A percentile compares a stretch with the other conserved stretches of the same genome.
phyloP scores from a whole-genome alignment of 1,140 invertebrate genomes.

The Zeugodacus cucurbitae region DNA sequence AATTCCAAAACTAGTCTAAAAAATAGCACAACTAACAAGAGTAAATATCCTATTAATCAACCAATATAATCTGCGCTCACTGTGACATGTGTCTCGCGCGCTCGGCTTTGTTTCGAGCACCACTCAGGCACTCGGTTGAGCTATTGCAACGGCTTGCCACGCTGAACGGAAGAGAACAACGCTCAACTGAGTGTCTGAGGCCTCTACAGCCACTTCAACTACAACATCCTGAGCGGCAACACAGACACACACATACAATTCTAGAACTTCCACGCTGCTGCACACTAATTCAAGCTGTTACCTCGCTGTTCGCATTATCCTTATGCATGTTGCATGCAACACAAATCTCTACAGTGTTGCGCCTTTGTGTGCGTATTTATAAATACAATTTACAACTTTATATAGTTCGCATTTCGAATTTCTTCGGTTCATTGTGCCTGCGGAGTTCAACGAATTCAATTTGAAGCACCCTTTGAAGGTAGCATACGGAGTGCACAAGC shows the following conservation, averaged over 20 bases:
- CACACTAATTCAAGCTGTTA: neutral
- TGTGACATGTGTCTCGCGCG: neutral
- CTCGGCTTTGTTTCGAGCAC: neutral
- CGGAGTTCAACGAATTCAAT: neutral
- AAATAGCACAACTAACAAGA: no score
- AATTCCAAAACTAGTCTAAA: no score
- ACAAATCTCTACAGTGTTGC: neutral
- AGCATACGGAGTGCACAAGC: no score
- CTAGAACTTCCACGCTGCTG: neutral
- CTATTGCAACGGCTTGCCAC: neutral
- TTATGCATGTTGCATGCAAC: neutral
- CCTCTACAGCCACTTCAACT: neutral
- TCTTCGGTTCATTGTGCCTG: constrained; percentile 3
- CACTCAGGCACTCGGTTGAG: neutral
- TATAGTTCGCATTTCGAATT: neutral
- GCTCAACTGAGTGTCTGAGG: neutral
- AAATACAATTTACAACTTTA: neutral
- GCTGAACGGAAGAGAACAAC: neutral
- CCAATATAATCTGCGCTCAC: neutral
- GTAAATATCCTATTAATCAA: no score
- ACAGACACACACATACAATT: neutral
- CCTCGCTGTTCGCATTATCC: neutral
- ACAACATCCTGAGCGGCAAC: neutral
- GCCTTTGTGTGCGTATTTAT: constrained; percentile 11
- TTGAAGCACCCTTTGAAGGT: neutral